Evolutionary conservation across 2,888 invertebrate genomes (phyloP), one percentile per base, ranked within the genome.

Genomic region (Oxycera nigricornis): DNA sequence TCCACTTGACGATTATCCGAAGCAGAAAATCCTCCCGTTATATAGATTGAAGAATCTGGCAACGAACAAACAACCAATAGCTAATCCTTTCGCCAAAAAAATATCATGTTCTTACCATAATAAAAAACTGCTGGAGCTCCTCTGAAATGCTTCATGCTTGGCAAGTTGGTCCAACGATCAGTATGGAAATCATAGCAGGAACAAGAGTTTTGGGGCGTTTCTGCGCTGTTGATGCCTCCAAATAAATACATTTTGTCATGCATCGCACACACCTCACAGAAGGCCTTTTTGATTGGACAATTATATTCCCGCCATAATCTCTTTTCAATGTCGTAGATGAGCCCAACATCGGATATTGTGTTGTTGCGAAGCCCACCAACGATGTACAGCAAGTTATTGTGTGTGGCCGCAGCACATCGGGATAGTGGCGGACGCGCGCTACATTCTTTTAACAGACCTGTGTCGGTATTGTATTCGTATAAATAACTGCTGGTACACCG

Each of bases 231-330:
- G 1, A 30, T 6, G 30, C 70, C 70, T 1, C 70, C 70, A 70
- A 70, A 30, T 24, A 70, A 9, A 55, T 52, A 70, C 70, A 70
- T 52, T 31, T 52, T 31, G 24, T 55, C 70, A 11, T 26, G n/a
- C 7, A 17, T 24, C 1, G 52, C 35, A 24, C 70, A 70, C 7
- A 31, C 35, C 14, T 20, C 46, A 20, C 52, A 31, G n/a, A 52
- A 52, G 2, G 22, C 39, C 11, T 31, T 52, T 4, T 35, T 31
- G 20, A 22, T 31, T 4, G 35, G 52, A 31, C 17, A 31, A 31
- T n/a, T 0, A 22, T 20, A 35, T 30, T 70, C 55, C 6, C 11
- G 30, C 70, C 70, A 70, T n/a, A 35, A 22, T 14, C 31, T 55
- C 6, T 52, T 11, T 1, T 30, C 22, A 7, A 55, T 28, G 31